Conservation (phyloP, 2,113 vertebrate species). For the Oplegnathus fasciatus region DNA sequence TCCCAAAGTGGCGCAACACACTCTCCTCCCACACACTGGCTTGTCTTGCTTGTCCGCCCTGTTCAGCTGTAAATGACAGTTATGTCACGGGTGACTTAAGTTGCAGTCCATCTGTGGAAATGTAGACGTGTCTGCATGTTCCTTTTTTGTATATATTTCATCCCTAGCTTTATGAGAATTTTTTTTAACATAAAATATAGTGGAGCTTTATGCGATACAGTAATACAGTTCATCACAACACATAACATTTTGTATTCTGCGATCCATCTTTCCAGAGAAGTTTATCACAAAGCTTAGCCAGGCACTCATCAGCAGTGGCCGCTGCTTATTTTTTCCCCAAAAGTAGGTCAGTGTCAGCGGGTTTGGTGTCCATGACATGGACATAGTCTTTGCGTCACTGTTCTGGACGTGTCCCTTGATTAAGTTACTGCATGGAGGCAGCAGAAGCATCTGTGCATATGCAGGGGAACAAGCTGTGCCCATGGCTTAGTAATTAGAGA, state of each 20-base stretch:
- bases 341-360: slow-evolving; percentile 59
- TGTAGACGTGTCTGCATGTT: slow-evolving; percentile 54
- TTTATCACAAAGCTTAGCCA: not conserved
- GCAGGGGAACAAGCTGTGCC: slow-evolving; percentile 81
- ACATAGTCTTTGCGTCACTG: slow-evolving; percentile 66
- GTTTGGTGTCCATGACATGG: slow-evolving; percentile 64
- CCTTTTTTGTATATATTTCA: slow-evolving; percentile 35
- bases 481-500: slow-evolving; percentile 78
- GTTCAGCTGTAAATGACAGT: slow-evolving; percentile 74
- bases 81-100: slow-evolving; percentile 79
- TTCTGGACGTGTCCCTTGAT: slow-evolving; percentile 76
- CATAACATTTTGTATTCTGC: slow-evolving; percentile 11
- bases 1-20: slow-evolving; percentile 70
- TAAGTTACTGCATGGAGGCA: slow-evolving; percentile 72
- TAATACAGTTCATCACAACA: not conserved
- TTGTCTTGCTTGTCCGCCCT: slow-evolving; percentile 50
- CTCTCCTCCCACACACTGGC: slow-evolving; percentile 38
- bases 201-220: not conserved
- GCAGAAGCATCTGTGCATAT: slow-evolving; percentile 71
- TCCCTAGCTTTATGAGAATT: slow-evolving; percentile 27
- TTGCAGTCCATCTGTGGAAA: slow-evolving; percentile 72
- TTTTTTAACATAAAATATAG: slow-evolving; percentile 6
- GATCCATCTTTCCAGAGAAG: not conserved
- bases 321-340: slow-evolving; percentile 22
- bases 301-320: slow-evolving; percentile 2